Conservation (phyloP, 2,113 vertebrate species). For the Macquaria australasica region DNA sequence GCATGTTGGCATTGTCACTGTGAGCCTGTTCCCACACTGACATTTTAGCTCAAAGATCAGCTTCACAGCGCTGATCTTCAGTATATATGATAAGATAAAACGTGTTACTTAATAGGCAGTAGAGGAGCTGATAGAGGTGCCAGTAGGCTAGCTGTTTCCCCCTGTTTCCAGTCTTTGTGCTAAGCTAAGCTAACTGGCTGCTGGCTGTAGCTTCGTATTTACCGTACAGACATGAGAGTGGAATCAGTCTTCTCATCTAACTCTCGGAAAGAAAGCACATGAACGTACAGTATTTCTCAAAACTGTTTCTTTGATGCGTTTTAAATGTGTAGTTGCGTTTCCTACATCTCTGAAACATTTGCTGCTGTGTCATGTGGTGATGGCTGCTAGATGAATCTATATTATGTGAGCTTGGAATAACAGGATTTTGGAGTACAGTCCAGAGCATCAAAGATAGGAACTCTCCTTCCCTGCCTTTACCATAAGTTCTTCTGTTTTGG, state of each 20-base stretch:
- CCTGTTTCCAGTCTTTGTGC: neutral
- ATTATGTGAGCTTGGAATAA: constrained; percentile 9
- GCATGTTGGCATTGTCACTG: no score
- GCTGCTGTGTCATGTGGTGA: neutral
- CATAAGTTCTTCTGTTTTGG: neutral
- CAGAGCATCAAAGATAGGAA: neutral
- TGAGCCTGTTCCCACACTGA: no score
- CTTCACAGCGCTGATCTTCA: no score
- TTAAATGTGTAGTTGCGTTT: neutral
- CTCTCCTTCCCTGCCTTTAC: neutral
- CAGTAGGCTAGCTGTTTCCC: no score
- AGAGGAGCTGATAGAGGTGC: no score
- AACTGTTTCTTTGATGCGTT: neutral
- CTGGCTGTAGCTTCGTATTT: neutral
- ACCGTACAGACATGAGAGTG: neutral
- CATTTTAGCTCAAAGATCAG: no score
- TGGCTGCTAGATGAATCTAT: neutral
- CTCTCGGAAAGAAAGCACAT: neutral
- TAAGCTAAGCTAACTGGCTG: neutral
- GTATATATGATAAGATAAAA: no score
- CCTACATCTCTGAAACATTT: neutral
- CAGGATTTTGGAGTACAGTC: neutral
- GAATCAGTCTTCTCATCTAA: neutral
- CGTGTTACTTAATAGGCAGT: no score
- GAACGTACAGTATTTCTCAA: no score